These are phyloP conservation scores for Vollenhovia emeryi DNA, from an alignment of 1,140 invertebrate species.

Conservation along the genomic window DNA sequence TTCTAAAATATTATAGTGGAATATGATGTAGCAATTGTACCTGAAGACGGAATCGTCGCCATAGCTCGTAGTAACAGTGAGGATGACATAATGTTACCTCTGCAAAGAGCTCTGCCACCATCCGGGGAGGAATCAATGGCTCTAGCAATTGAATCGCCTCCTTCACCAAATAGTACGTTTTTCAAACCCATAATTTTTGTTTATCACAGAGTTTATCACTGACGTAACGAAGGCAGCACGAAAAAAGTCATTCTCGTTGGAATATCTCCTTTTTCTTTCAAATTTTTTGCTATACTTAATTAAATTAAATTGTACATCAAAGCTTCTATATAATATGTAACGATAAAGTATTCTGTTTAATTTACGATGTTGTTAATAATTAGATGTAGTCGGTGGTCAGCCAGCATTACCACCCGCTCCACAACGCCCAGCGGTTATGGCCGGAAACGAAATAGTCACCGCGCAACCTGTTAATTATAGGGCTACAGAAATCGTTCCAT, in stretches of 20 bases:
- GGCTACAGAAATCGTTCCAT: constrained; percentile 85
- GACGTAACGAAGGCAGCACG: background rate
- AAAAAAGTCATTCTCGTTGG: background rate
- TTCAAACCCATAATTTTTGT: background rate
- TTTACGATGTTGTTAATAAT: constrained; percentile 8
- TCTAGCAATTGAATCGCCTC: constrained; percentile 77
- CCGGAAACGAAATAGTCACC: constrained; percentile 86
- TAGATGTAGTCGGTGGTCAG: constrained; percentile 69
- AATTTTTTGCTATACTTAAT: background rate
- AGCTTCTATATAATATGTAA: background rate
- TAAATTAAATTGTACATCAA: background rate
- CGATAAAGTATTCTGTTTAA: background rate
- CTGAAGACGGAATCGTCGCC: constrained; percentile 80
- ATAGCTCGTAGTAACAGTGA: constrained; percentile 78
- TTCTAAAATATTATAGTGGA: constrained; percentile 74
- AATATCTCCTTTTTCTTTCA: background rate
- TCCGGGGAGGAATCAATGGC: constrained; percentile 76
- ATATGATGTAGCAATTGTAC: constrained; percentile 79
- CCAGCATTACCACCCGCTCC: constrained; percentile 83
- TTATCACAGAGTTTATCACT: background rate
- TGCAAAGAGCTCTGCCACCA: constrained; percentile 78
- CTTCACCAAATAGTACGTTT: constrained; percentile 75
- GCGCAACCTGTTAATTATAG: constrained; percentile 75
- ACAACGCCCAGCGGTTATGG: constrained; percentile 84
- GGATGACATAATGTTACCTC: constrained; percentile 73